Percentiles rank a stretch among this genome's conserved stretches.
Conservation (phyloP, 2,888 invertebrate species). For the Yponomeuta sedellus region DNA sequence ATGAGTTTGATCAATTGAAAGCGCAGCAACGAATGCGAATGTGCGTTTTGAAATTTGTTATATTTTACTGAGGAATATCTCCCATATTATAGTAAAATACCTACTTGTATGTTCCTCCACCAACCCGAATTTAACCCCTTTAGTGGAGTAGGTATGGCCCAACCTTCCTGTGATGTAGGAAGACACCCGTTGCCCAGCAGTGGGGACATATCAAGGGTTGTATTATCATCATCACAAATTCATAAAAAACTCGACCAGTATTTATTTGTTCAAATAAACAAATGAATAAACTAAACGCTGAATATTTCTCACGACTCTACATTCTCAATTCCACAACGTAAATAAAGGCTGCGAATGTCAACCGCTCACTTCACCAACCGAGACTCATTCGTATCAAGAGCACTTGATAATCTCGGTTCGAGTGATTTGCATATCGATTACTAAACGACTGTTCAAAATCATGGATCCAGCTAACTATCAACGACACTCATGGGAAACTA, state of each 20-base stretch:
- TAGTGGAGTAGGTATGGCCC: too few relatives aligned
- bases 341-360: slow-evolving; percentile 62
- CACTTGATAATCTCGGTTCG: slow-evolving; percentile 42
- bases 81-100: too few relatives aligned
- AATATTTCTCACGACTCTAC: slow-evolving; percentile 41
- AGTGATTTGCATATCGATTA: slow-evolving; percentile 69
- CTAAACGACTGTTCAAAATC: not conserved
- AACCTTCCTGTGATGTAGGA: too few relatives aligned
- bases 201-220: too few relatives aligned
- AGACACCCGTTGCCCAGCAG: too few relatives aligned
- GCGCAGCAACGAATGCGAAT: slow-evolving; percentile 17
- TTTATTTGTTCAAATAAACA: not conserved
- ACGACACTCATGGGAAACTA: not conserved
- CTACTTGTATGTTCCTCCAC: too few relatives aligned
- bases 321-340: slow-evolving; percentile 30
- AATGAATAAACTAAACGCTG: not conserved
- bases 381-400: slow-evolving; percentile 31
- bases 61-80: not conserved
- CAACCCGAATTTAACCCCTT: too few relatives aligned
- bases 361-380: slow-evolving; percentile 34
- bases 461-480: not conserved
- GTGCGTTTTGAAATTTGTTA: not conserved
- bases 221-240: too few relatives aligned
- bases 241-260: too few relatives aligned
- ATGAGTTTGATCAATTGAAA: slow-evolving; percentile 25